A percentile compares a stretch with the other conserved stretches of the same genome.
phyloP scores from a whole-genome alignment of 2,797 vertebrate species.

The Liparis tanakae region DNA sequence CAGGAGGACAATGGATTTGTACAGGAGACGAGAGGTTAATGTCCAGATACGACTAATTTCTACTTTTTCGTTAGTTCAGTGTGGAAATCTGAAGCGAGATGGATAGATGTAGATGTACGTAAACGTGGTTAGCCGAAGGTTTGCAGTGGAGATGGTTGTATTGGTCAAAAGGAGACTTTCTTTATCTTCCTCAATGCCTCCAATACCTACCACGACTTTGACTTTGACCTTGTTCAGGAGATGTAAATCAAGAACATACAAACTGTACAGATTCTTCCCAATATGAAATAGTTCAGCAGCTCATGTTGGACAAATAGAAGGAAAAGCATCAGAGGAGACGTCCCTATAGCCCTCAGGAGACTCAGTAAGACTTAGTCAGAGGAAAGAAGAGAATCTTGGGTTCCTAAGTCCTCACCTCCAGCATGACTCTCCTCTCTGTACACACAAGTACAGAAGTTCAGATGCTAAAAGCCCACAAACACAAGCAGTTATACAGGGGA shows the following conservation, averaged over 20 bases:
- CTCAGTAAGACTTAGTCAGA: conserved; percentile 3
- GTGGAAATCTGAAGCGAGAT: background rate
- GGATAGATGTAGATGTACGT: background rate
- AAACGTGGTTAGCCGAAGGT: background rate
- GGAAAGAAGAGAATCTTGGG: background rate
- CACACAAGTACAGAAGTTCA: conserved; percentile 7
- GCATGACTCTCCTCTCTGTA: background rate
- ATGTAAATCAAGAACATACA: too few relatives aligned
- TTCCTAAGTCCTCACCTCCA: background rate
- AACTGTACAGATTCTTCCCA: too few relatives aligned
- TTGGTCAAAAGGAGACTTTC: background rate
- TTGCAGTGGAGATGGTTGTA: background rate
- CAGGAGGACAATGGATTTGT: background rate
- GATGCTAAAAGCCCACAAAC: background rate
- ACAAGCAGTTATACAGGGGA: conserved; percentile 1
- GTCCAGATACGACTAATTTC: too few relatives aligned
- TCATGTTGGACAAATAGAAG: background rate
- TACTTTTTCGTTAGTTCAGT: too few relatives aligned
- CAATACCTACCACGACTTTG: background rate
- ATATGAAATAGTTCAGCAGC: too few relatives aligned
- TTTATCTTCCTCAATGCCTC: background rate
- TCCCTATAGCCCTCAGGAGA: background rate
- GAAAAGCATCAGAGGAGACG: background rate
- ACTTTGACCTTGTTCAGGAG: too few relatives aligned
- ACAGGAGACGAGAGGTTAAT: background rate